Evolutionary conservation across 1,140 invertebrate genomes (phyloP).

Genomic region (Solenopsis invicta): DNA sequence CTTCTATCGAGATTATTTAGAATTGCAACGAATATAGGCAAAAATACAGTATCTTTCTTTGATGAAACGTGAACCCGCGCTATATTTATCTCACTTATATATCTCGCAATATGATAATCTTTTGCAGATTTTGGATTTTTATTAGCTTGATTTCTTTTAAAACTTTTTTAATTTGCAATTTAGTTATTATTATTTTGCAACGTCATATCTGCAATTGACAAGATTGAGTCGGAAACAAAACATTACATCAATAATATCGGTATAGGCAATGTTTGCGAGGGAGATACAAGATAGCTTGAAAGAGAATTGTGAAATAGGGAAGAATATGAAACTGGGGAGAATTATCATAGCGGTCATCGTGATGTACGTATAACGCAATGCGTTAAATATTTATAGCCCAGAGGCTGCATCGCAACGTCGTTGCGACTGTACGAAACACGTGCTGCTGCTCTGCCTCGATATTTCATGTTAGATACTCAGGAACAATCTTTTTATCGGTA

Average conservation of each 20-base stretch:
- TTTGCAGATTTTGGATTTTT: neutral
- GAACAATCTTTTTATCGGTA: constrained; percentile 60
- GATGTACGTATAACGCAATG: constrained; percentile 71
- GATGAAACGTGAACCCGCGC: neutral
- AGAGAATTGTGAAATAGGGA: constrained; percentile 36
- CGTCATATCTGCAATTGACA: neutral
- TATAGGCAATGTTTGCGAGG: constrained; percentile 7
- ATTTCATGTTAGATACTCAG: constrained; percentile 58
- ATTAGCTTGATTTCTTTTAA: neutral
- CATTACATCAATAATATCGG: neutral
- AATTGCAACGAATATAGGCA: neutral
- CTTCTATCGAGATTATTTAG: constrained; percentile 10
- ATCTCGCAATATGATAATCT: neutral
- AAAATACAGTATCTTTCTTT: neutral
- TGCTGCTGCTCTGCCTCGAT: constrained; percentile 51
- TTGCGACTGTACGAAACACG: constrained; percentile 68
- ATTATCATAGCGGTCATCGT: constrained; percentile 68
- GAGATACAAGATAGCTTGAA: constrained; percentile 3
- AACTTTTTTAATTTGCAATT: neutral
- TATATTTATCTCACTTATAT: neutral
- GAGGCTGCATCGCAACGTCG: constrained; percentile 57
- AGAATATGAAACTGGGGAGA: constrained; percentile 62
- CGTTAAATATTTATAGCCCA: constrained; percentile 73
- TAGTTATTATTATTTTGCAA: neutral
- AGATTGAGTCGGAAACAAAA: neutral